phyloP scores from a whole-genome alignment of 2,113 vertebrate species.

The Aphyosemion australe region DNA sequence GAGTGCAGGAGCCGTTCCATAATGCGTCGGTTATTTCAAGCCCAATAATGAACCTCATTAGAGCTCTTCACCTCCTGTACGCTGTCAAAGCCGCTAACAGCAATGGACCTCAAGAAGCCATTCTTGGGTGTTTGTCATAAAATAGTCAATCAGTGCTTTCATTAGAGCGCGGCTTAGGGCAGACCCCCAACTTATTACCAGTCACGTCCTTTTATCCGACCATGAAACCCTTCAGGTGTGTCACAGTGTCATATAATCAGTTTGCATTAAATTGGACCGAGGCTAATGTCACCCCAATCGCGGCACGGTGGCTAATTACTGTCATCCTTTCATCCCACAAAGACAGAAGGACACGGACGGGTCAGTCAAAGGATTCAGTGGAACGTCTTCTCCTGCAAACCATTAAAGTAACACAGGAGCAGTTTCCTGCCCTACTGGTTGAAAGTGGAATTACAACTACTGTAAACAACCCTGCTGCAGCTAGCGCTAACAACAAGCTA shows the following conservation, averaged over 20 bases:
- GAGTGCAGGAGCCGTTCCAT: slow-evolving; percentile 11
- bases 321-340: slow-evolving; percentile 30
- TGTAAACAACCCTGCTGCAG: too few relatives aligned
- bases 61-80: slow-evolving; percentile 20
- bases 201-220: slow-evolving; percentile 33
- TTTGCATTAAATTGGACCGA: slow-evolving; percentile 58
- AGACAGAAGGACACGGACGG: slow-evolving; percentile 37
- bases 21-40: slow-evolving; percentile 26
- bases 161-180: slow-evolving; percentile 11
- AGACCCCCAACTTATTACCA: slow-evolving; percentile 30
- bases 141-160: slow-evolving; percentile 31
- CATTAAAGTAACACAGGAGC: too few relatives aligned
- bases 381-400: slow-evolving; percentile 10
- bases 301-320: slow-evolving; percentile 61
- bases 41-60: slow-evolving; percentile 37
- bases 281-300: slow-evolving; percentile 57
- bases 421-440: too few relatives aligned
- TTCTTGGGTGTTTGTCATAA: slow-evolving; percentile 39
- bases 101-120: slow-evolving; percentile 3
- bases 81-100: slow-evolving; percentile 19
- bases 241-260: slow-evolving; percentile 65
- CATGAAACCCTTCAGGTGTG: slow-evolving; percentile 67
- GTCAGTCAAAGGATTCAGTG: slow-evolving; percentile 9
- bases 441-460: too few relatives aligned
- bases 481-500: too few relatives aligned